A percentile compares a stretch with the other conserved stretches of the same genome.
Conservation (phyloP, 2,888 invertebrate species). For the Drosophila flavopinicola region DNA sequence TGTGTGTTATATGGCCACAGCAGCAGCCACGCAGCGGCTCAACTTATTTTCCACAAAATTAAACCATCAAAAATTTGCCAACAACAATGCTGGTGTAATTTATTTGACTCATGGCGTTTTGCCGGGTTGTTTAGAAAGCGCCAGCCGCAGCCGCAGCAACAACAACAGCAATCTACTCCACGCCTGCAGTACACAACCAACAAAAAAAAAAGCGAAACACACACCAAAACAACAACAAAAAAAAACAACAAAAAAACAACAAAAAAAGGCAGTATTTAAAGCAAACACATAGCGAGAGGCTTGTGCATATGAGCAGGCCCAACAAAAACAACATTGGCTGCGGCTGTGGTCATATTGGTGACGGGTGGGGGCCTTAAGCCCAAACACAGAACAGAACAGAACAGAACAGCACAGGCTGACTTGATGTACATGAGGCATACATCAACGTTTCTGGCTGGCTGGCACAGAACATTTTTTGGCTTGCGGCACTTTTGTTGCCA, state of each 20-base stretch:
- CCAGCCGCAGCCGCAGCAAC: conserved; percentile 60
- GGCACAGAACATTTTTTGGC: conserved; percentile 40
- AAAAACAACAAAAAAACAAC: not conserved
- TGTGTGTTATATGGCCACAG: conserved; percentile 65
- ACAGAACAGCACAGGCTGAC: too few species aligned
- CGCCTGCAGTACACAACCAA: conserved; percentile 44
- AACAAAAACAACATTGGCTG: conserved; percentile 14
- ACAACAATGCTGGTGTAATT: conserved; percentile 79
- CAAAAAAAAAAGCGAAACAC: conserved; percentile 9
- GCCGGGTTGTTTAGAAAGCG: conserved; percentile 71
- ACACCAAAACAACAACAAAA: conserved; percentile 15
- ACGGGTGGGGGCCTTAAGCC: conserved; percentile 9
- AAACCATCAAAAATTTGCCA: conserved; percentile 82
- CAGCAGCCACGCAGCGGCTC: conserved; percentile 73
- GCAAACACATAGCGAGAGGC: conserved; percentile 27
- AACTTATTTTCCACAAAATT: conserved; percentile 82
- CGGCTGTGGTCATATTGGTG: conserved; percentile 35
- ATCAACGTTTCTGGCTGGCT: conserved; percentile 26
- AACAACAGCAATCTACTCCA: conserved; percentile 29
- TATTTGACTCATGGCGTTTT: conserved; percentile 79
- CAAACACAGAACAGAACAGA: too few species aligned
- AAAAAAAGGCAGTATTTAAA: conserved; percentile 42
- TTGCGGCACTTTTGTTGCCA: conserved; percentile 52
- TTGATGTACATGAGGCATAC: conserved; percentile 49
- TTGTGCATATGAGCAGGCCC: conserved; percentile 44